These are phyloP conservation scores for Penaeus monodon DNA, from an alignment of 2,888 invertebrate genomes.

Conservation along the genomic window DNA sequence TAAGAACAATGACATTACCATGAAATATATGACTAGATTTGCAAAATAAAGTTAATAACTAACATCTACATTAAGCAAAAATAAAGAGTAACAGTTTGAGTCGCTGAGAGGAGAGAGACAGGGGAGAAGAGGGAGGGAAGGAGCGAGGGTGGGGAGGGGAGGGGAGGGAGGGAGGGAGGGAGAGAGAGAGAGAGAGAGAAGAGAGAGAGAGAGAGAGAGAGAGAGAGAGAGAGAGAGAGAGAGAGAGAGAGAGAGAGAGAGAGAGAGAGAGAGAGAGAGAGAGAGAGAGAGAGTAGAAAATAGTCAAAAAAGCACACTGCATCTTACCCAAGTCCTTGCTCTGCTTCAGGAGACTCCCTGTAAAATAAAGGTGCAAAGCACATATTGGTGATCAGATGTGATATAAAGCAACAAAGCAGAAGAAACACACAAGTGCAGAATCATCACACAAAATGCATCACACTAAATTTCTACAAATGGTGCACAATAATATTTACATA, in stretches of 20 bases:
- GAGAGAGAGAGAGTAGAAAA: neutral
- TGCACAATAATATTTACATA: too few relatives aligned
- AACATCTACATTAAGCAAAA: neutral
- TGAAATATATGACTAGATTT: too few relatives aligned
- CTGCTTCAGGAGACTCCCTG: slow-evolving; percentile 17
- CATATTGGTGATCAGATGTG: slow-evolving; percentile 39
- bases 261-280: neutral
- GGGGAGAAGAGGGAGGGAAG: too few relatives aligned
- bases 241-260: neutral
- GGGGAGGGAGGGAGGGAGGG: neutral
- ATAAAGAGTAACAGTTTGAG: neutral
- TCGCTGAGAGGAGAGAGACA: too few relatives aligned
- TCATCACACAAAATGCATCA: neutral
- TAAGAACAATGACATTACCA: too few relatives aligned
- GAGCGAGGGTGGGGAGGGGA: too few relatives aligned
- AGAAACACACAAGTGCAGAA: neutral
- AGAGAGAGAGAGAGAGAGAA: too few relatives aligned
- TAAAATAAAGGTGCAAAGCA: slow-evolving; percentile 35
- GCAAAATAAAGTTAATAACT: too few relatives aligned
- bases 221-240: neutral
- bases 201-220: too few relatives aligned
- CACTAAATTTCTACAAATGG: neutral
- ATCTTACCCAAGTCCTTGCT: slow-evolving; percentile 39
- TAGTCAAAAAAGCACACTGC: neutral
- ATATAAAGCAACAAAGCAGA: neutral